Conservation (phyloP, 2,888 invertebrate genomes). For the Drosophila paracracens region DNA sequence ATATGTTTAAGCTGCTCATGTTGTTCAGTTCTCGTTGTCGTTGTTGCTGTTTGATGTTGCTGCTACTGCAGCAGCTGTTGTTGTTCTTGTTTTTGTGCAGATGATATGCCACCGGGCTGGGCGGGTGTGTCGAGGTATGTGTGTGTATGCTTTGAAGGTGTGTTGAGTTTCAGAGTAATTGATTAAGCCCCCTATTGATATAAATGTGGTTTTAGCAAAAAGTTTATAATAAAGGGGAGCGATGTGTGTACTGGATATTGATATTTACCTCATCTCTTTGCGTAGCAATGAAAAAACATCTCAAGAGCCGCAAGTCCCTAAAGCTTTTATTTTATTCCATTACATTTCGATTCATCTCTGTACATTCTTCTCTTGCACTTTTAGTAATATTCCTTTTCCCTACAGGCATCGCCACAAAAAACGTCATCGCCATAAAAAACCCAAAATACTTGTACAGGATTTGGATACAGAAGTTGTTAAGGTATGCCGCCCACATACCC, state of each 20-base stretch:
- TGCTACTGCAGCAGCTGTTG: slow-evolving; percentile 1
- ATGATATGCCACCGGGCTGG: slow-evolving; percentile 27
- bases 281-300: background rate
- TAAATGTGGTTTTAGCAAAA: slow-evolving; percentile 3
- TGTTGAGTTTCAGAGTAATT: slow-evolving; percentile 47
- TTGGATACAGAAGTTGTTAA: slow-evolving; percentile 85
- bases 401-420: slow-evolving; percentile 85
- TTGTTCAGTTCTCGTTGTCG: slow-evolving; percentile 44
- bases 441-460: slow-evolving; percentile 85
- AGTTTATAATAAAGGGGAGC: background rate
- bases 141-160: slow-evolving; percentile 5
- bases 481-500: slow-evolving; percentile 57
- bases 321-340: too few relatives aligned
- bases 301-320: background rate
- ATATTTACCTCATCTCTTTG: background rate
- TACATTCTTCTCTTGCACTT: background rate
- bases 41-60: slow-evolving; percentile 1
- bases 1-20: slow-evolving; percentile 74
- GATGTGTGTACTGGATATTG: background rate
- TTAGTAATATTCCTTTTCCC: background rate
- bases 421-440: slow-evolving; percentile 85
- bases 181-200: slow-evolving; percentile 45
- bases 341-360: background rate
- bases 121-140: background rate
- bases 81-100: slow-evolving; percentile 8